Percentiles rank a stretch among this genome's conserved stretches.
Conservation (phyloP, 2,113 vertebrate species). For the Menura novaehollandiae region DNA sequence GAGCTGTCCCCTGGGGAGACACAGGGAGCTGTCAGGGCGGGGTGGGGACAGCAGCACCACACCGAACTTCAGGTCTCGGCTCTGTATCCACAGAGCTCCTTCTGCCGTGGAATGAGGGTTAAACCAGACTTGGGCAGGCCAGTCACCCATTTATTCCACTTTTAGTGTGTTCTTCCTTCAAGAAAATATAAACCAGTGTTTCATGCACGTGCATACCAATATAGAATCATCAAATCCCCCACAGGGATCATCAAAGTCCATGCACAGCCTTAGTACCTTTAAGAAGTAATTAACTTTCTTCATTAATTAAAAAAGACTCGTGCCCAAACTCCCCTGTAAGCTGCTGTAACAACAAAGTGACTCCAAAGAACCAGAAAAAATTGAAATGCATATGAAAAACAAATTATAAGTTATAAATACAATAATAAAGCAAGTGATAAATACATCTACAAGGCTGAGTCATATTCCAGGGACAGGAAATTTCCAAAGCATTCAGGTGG, state of each 20-base stretch:
- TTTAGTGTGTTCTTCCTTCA: neutral
- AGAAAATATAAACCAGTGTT: neutral
- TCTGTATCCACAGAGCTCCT: fast-evolving
- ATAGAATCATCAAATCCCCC: neutral
- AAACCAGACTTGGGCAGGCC: too few relatives aligned
- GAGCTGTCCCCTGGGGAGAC: conserved; percentile 39
- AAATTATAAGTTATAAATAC: neutral
- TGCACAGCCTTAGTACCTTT: neutral
- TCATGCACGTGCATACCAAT: neutral
- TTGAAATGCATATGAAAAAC: neutral
- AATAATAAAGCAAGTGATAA: neutral
- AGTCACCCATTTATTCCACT: neutral
- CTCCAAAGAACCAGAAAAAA: neutral
- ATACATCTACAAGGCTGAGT: neutral
- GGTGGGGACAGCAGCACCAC: neutral
- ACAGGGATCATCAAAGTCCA: neutral
- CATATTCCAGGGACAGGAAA: neutral
- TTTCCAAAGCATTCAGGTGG: neutral
- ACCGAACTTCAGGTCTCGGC: fast-evolving
- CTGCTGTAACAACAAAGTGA: neutral
- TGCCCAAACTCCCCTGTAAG: neutral
- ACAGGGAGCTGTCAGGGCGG: neutral
- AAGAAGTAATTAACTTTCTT: neutral
- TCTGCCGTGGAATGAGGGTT: fast-evolving
- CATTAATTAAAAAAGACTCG: neutral